Evolutionary conservation across 2,797 vertebrate species (phyloP).

Genomic region (Crypturellus tataupa): DNA sequence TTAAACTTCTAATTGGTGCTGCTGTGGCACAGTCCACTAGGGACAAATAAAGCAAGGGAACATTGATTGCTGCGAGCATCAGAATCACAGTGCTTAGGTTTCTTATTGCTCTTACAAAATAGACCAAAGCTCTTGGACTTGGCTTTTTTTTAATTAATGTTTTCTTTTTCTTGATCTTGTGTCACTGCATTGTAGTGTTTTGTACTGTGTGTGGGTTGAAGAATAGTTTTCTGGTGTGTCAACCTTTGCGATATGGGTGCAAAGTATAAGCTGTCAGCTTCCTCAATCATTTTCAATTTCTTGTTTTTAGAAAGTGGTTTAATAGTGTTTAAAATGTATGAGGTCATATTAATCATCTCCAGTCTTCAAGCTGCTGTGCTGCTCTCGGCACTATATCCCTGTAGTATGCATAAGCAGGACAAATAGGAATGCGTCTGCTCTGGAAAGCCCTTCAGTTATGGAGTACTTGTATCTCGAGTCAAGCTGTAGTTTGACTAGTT

Average conservation of each 20-base stretch:
- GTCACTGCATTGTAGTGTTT: background rate
- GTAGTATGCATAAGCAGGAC: background rate
- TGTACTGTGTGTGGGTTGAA: background rate
- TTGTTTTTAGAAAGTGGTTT: slow-evolving; percentile 22
- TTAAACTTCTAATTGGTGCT: background rate
- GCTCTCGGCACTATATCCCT: background rate
- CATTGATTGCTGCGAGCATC: background rate
- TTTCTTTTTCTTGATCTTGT: background rate
- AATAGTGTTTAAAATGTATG: background rate
- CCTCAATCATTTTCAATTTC: background rate
- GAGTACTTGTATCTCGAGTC: background rate
- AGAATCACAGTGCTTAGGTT: background rate
- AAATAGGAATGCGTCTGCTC: background rate
- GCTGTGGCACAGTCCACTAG: background rate
- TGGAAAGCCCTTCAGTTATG: background rate
- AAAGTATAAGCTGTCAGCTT: background rate
- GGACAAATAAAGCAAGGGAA: background rate
- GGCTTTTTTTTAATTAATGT: background rate
- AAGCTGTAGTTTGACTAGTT: background rate
- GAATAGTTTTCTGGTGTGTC: background rate
- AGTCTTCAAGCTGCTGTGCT: background rate
- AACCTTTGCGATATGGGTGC: background rate
- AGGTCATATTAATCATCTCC: background rate
- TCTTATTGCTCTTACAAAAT: slow-evolving; percentile 1
- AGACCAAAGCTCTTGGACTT: background rate